A percentile compares a stretch with the other conserved stretches of the same genome.
Evolutionary conservation across 2,888 invertebrate species (phyloP).

Genomic region (Drosophila bunnanda): DNA sequence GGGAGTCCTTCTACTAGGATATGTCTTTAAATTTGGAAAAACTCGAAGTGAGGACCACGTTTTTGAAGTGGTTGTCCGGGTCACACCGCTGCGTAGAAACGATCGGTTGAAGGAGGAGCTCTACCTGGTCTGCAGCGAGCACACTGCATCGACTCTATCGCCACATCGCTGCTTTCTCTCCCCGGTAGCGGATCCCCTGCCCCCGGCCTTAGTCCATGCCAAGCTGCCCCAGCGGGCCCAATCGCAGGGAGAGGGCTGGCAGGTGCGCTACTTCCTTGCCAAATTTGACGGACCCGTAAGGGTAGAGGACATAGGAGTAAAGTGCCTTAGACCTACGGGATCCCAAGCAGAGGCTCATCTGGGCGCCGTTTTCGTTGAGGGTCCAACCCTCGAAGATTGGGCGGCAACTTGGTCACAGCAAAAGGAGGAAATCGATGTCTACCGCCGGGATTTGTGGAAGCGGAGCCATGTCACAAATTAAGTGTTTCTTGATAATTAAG

Average conservation of each 20-base stretch:
- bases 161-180: slow-evolving; percentile 73
- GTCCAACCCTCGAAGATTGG: slow-evolving; percentile 55
- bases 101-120: slow-evolving; percentile 65
- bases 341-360: slow-evolving; percentile 59
- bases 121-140: slow-evolving; percentile 79
- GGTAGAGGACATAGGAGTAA: slow-evolving; percentile 79
- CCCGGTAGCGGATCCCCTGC: slow-evolving; percentile 59
- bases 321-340: slow-evolving; percentile 54
- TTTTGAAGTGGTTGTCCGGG: slow-evolving; percentile 77
- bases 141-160: slow-evolving; percentile 55
- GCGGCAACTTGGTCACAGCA: background rate
- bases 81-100: slow-evolving; percentile 29
- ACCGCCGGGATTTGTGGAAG: slow-evolving; percentile 12
- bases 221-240: slow-evolving; percentile 63
- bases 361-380: slow-evolving; percentile 78
- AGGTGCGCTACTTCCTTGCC: slow-evolving; percentile 79
- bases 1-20: slow-evolving; percentile 79
- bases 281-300: slow-evolving; percentile 73
- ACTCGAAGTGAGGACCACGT: slow-evolving; percentile 26
- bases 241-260: slow-evolving; percentile 71
- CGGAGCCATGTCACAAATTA: background rate
- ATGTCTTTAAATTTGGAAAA: slow-evolving; percentile 72
- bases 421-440: slow-evolving; percentile 35
- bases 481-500: background rate
- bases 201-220: slow-evolving; percentile 47